Evolutionary conservation across 2,113 vertebrate species (phyloP).

Genomic region (Stomatorhinus ivindoensis): DNA sequence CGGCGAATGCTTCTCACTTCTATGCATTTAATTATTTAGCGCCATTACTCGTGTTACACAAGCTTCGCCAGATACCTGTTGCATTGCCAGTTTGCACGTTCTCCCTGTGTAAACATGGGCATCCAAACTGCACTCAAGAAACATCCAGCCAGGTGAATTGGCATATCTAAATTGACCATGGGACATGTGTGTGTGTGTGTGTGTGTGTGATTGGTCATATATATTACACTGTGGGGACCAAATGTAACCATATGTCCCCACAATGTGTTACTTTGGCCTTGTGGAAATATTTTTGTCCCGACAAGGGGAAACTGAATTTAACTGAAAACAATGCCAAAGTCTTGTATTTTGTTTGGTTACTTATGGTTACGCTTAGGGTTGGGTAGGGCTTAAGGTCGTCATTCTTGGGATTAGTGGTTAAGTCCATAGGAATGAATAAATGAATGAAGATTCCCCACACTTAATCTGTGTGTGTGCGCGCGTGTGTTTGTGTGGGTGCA

Average conservation of each 20-base stretch:
- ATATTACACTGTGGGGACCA: not conserved
- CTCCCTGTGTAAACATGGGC: not conserved
- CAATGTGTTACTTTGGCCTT: not conserved
- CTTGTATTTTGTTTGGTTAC: not conserved
- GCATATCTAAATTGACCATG: not conserved
- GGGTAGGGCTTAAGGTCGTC: not conserved
- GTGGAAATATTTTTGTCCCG: not conserved
- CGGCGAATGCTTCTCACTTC: not conserved
- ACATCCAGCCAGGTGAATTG: not conserved
- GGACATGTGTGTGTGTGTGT: not conserved
- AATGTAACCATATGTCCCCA: not conserved
- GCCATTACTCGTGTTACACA: not conserved
- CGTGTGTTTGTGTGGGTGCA: not conserved
- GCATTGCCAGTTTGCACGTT: not conserved
- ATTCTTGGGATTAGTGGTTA: not conserved
- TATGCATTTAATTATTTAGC: not conserved
- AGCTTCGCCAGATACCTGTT: not conserved
- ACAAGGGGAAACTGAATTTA: no score
- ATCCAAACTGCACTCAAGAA: not conserved
- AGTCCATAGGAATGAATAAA: not conserved
- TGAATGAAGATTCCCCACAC: not conserved
- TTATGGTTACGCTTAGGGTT: not conserved
- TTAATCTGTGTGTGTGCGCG: not conserved
- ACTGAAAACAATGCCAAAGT: not conserved
- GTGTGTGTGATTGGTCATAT: not conserved